Conservation (phyloP, 2,113 vertebrate species). For the Lepus americanus region DNA sequence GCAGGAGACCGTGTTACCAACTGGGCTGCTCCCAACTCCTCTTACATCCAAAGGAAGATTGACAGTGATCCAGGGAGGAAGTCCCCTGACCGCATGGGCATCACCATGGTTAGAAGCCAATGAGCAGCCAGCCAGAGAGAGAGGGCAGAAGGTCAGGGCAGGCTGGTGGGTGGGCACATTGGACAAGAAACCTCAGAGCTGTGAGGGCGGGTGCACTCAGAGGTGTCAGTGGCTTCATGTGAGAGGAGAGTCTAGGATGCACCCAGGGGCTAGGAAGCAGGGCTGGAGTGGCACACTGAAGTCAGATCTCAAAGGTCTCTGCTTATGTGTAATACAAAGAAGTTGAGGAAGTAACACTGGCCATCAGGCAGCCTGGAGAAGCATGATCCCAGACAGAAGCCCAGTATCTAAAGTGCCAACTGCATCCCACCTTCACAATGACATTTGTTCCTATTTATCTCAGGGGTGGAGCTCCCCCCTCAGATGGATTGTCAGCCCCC, state of each 20-base stretch:
- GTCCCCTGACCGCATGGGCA: neutral
- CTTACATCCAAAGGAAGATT: neutral
- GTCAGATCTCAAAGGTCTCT: neutral
- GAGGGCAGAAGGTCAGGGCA: neutral
- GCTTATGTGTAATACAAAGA: neutral
- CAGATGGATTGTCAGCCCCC: neutral
- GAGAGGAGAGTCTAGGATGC: neutral
- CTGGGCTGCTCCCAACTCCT: neutral
- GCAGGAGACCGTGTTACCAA: neutral
- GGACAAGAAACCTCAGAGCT: neutral
- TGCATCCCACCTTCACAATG: rapidly evolving
- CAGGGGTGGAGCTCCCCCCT: neutral
- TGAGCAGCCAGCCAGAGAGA: neutral
- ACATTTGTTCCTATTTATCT: neutral
- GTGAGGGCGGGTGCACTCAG: rapidly evolving
- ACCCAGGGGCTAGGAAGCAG: neutral
- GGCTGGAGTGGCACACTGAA: too few relatives aligned
- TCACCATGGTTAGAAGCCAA: neutral
- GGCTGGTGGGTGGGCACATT: neutral
- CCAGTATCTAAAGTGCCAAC: neutral
- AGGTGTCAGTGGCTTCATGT: neutral
- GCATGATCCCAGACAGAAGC: neutral
- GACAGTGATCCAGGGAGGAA: neutral
- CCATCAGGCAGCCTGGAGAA: neutral
- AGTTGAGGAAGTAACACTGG: too few relatives aligned